phyloP scores from a whole-genome alignment of 1,140 invertebrate species.

The Drosophila leontia region DNA sequence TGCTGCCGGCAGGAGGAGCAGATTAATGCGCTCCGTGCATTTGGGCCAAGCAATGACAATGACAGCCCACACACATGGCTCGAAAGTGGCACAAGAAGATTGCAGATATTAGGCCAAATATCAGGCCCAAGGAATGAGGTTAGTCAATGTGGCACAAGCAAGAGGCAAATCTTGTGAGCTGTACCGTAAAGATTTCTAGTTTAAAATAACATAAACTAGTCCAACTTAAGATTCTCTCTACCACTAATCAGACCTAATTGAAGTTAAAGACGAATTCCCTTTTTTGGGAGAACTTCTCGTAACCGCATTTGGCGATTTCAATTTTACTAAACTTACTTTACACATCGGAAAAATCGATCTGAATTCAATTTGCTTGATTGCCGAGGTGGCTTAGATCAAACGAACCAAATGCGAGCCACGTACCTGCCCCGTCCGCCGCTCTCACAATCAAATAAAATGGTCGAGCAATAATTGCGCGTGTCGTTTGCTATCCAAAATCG shows the following conservation, averaged over 20 bases:
- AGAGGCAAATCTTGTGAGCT: background rate
- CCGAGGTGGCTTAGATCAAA: slow-evolving; percentile 67
- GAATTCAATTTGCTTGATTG: slow-evolving; percentile 81
- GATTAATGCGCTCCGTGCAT: slow-evolving; percentile 72
- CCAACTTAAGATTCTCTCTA: background rate
- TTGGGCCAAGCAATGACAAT: slow-evolving; percentile 68
- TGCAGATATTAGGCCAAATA: slow-evolving; percentile 49
- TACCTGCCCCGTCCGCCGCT: slow-evolving; percentile 25
- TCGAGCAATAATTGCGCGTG: slow-evolving; percentile 81
- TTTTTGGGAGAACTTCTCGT: background rate
- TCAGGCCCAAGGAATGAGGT: slow-evolving; percentile 29
- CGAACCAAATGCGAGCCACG: slow-evolving; percentile 73
- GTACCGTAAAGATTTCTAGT: background rate
- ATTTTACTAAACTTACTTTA: slow-evolving; percentile 43
- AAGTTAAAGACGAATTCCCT: background rate
- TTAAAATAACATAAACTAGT: background rate
- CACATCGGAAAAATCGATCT: slow-evolving; percentile 69
- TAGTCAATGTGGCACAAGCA: slow-evolving; percentile 43
- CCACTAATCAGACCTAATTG: background rate
- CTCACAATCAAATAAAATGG: slow-evolving; percentile 68
- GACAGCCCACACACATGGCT: slow-evolving; percentile 26
- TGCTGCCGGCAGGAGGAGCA: slow-evolving; percentile 39
- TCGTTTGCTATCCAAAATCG: slow-evolving; percentile 69
- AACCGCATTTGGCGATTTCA: background rate
- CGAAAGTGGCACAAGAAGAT: slow-evolving; percentile 53